Base-by-base conservation (phyloP, 2,888 invertebrate species). In the Glaucopsyche alexis region DNA sequence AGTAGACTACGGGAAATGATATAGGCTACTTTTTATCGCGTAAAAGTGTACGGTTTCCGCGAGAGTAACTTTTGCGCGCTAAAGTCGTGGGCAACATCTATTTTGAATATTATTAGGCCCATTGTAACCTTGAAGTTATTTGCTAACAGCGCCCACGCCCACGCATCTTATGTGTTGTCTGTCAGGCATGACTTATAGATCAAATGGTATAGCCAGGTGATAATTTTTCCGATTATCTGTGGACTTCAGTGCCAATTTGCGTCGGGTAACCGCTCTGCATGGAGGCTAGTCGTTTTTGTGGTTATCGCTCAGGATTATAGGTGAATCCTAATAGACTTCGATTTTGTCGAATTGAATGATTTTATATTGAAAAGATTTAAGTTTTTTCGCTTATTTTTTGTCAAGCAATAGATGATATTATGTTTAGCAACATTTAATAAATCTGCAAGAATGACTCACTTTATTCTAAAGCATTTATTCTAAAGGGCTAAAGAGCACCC, bases 221-320 rank as follows among this genome's bases (percentile, higher is more conserved):
- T 67, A 67, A 45, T 40, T 67, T 67, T 67, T 67, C 45, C 16
- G 67, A 42, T 67, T 67, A 47, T 3, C 67, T 47, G 29, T 29
- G 29, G 29, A 29, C 29, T 29, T 7, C 19, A 45, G 45, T 45
- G 47, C 9, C 67, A 45, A 67, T 67, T 67, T 67, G 19, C 55
- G 42, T 52, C 1, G 52, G 71, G 19, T 38, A 42, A 40, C 50
- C 38, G 71, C n/a, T 29, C 29, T 52, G 16, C 45, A 55, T 49
- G 55, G 47, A 52, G 55, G 16, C 11, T n/a, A 55, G 52, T 19
- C 71, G 71, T 71, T 69, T 47, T n/a, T 52, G 52, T 38, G 52
- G 71, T 71, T 55, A 40, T 71, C 71, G 50, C 2, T 42, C 13
- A 40, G 71, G 71, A 71, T 71, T 71, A 52, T 38, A 38, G 50